Evolutionary conservation across 2,113 vertebrate genomes (phyloP), one percentile per base, ranked within the genome.

Genomic region (Pteruthius melanotis): DNA sequence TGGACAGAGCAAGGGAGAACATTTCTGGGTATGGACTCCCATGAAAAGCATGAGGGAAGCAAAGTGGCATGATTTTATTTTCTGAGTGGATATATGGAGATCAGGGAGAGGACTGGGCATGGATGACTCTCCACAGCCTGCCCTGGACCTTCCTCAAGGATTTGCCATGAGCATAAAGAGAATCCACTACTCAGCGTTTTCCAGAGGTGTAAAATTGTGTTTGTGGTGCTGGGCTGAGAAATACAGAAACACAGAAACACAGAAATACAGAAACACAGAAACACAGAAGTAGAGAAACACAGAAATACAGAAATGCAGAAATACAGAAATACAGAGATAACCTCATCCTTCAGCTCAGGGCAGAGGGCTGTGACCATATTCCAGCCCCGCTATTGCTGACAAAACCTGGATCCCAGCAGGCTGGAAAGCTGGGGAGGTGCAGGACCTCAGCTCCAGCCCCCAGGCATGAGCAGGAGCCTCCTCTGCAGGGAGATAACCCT

Each of bases 341-440:
- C 13, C 19, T 72, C 35, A 60, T 47, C 59, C 31, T 86, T 61
- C 23, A 94, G 71, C 69, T 66, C 85, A 64, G 82, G 79, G 44
- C 16, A 7, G 12, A 64, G 54, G 49, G n/a, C 39, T 74, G 22
- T 69, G 59, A 24, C 76, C 33, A 11, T 23, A n/a, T 5, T 59
- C 78, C 20, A 19, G 40, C 54, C 57, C 33, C 68, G 21, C 9
- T 37, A 7, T 1, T 80, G 68, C 83, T 86, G 60, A 33, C 33
- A 49, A 66, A 49, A 49, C 27, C 68, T 74, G 83, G 26, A 54
- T 89, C 31, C 83, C 59, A 75, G 33, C 53, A 44, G 24, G 39
- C 0, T 83, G 66, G 30, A 56, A 49, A 87, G 54, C 31, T 2
- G 3, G 37, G 1, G 7, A 68, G 30, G 4, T 0, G 2, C 6